Base-by-base conservation (phyloP, 2,113 vertebrate species). In the Hypanus sabinus region DNA sequence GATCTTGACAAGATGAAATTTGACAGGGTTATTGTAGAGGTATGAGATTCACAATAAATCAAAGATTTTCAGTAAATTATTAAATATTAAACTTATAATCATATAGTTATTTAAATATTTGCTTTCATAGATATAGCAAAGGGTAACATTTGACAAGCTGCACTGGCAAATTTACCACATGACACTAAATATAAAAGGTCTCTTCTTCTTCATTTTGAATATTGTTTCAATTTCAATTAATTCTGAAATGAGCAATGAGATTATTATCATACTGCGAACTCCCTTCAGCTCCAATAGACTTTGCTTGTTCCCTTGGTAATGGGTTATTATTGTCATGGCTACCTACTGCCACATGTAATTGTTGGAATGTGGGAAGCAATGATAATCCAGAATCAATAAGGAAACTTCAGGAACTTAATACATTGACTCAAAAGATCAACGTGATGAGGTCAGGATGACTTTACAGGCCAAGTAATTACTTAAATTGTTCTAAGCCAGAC, bases 281-380 rank as follows among this genome's bases (percentile, higher is more conserved):
- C 95, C 95, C 94, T 95, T 95, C 96, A 96, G 95, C 95, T 95
- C 96, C 96, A 96, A 97, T 95, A 95, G 96, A 96, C 95, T 94
- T 95, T 95, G 97, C 97, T 97, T 96, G 97, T 96, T 96, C 95
- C 97, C 96, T 98, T 98, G 96, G 97, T 96, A 98, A 98, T 97
- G 93, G 0, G 94, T 71, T 96, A 96, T 95, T 95, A 97, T 97
- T 97, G 97, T 98, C 97, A 97, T 95, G 96, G 96, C 97, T 97
- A 97, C 97, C 97, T 96, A 96, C 96, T 80, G 94, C 96, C 96
- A 97, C 96, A 95, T 96, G 97, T 96, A 97, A 97, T 97, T 97
- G 97, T 96, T 95, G 7, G 96, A 95, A 96, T 97, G 97, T 97
- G 97, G 97, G 96, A 95, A 96, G 96, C 96, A 96, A 96, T 97